A percentile compares a stretch with the other conserved stretches of the same genome.
Conservation (phyloP, 2,113 vertebrate genomes). For the Mixornis gularis region DNA sequence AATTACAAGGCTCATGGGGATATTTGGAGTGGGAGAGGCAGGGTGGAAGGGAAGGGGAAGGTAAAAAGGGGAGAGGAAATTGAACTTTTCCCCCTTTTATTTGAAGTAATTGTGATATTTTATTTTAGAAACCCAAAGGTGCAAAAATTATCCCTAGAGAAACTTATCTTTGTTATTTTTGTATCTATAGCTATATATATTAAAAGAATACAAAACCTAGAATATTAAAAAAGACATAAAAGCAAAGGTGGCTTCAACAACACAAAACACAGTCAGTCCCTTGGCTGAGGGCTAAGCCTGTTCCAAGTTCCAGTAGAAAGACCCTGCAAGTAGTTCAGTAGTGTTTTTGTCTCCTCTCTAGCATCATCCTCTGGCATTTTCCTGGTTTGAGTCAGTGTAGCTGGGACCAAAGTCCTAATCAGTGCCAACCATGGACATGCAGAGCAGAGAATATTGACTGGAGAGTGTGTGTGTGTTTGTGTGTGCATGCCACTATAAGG, state of each 20-base stretch:
- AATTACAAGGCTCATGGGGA: neutral
- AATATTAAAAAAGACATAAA: slow-evolving; percentile 5
- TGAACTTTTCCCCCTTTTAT: neutral
- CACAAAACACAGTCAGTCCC: neutral
- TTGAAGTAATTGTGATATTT: slow-evolving; percentile 27
- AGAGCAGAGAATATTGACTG: neutral
- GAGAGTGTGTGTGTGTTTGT: neutral
- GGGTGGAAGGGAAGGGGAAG: neutral
- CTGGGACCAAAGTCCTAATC: neutral
- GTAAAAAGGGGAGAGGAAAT: neutral
- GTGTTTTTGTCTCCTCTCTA: neutral
- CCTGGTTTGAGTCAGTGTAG: neutral
- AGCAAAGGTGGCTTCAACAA: neutral
- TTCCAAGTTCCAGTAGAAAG: neutral
- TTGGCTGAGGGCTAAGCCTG: neutral
- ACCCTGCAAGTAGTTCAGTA: neutral
- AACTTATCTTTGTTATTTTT: slow-evolving; percentile 63
- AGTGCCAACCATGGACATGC: fast-evolving
- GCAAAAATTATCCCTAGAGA: slow-evolving; percentile 63
- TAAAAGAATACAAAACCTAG: slow-evolving; percentile 1
- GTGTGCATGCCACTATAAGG: neutral
- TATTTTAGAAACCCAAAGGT: slow-evolving; percentile 63
- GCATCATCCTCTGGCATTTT: neutral
- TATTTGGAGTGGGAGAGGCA: neutral
- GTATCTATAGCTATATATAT: slow-evolving; percentile 60